A percentile compares a stretch with the other conserved stretches of the same genome.
Conservation (phyloP, 2,888 invertebrate genomes). For the Glyphotaelius pellucidus region DNA sequence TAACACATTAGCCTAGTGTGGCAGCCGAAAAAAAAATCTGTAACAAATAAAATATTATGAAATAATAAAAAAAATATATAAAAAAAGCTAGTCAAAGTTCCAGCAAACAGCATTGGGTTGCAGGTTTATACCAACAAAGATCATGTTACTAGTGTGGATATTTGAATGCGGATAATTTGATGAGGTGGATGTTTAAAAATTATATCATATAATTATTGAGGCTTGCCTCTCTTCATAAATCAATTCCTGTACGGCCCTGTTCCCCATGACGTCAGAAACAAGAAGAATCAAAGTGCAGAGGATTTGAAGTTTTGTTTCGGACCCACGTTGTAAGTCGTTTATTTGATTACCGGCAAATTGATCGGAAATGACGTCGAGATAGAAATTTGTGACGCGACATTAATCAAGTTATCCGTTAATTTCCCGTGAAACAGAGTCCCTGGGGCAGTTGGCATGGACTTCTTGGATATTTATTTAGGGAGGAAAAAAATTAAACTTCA, state of each 20-base stretch:
- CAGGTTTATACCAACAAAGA: too few species aligned
- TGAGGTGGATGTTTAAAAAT: not conserved
- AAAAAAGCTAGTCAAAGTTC: too few species aligned
- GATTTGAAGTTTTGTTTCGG: slow-evolving; percentile 56
- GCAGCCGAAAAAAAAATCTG: too few species aligned
- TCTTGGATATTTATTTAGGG: not conserved
- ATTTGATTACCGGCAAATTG: slow-evolving; percentile 62
- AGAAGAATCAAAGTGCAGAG: slow-evolving; percentile 10
- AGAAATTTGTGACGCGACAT: slow-evolving; percentile 62
- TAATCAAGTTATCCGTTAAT: slow-evolving; percentile 60
- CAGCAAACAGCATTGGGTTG: too few species aligned
- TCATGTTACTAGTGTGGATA: too few species aligned
- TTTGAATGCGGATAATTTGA: too few species aligned
- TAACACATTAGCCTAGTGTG: too few species aligned
- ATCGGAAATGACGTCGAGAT: slow-evolving; percentile 63
- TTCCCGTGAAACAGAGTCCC: slow-evolving; percentile 46
- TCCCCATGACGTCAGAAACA: not conserved
- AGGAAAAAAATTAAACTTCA: not conserved
- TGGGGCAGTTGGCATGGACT: not conserved
- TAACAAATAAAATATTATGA: too few species aligned
- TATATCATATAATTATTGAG: not conserved
- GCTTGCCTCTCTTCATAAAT: not conserved
- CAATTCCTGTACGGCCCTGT: not conserved
- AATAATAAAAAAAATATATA: too few species aligned
- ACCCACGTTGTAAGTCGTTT: slow-evolving; percentile 49